Base-by-base conservation (phyloP, 35 echinoderm and acorn worm genomes). In the Apostichopus japonicus region DNA sequence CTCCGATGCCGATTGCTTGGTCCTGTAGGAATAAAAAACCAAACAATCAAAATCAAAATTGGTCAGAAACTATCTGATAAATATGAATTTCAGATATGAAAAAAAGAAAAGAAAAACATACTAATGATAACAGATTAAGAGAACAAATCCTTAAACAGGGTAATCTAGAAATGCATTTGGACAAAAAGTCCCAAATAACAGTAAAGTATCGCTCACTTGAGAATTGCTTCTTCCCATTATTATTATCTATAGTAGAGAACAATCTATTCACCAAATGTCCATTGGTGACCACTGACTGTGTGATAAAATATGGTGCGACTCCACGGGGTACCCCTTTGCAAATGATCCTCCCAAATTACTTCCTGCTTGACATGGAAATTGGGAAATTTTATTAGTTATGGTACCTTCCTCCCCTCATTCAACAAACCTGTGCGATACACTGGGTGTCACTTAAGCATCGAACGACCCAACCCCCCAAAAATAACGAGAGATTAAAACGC, bases 1-100 rank as follows among this genome's bases (percentile, higher is more conserved):
- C 93, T 51, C 97, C 97, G 27, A 99, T 96, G 82, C 97, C 97
- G 1, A 98, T 90, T 19, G 96, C 96, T 58, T 91, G 6, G 76
- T 91, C 90, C 90, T 91, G 72, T 33, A 54, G 58, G 54, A 79
- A 58, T 15, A 79, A 17, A 17, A 77, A 79, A 24, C n/a, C 0
- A 7, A 75, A 44, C 33, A 44, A 67, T 67, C 63, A 67, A 67
- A 67, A 67, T 10, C 19, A 44, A 44, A 44, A 0, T 44, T 44
- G 33, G 63, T 9, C 0, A 67, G 63, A 67, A 17, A 15, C 63
- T 67, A 15, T 67, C 63, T 0, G 19, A 67, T 4, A 67, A 11
- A 67, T 67, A 67, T 44, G 33, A 44, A 4, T 4, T 61, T 13
- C 57, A 61, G 13, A 61, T 61, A 61, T 61, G 7, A 13, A 61